Percentiles rank a stretch among this genome's conserved stretches.
phyloP scores from a whole-genome alignment of 2,888 invertebrate genomes.

The Carpatolechia fugitivella region DNA sequence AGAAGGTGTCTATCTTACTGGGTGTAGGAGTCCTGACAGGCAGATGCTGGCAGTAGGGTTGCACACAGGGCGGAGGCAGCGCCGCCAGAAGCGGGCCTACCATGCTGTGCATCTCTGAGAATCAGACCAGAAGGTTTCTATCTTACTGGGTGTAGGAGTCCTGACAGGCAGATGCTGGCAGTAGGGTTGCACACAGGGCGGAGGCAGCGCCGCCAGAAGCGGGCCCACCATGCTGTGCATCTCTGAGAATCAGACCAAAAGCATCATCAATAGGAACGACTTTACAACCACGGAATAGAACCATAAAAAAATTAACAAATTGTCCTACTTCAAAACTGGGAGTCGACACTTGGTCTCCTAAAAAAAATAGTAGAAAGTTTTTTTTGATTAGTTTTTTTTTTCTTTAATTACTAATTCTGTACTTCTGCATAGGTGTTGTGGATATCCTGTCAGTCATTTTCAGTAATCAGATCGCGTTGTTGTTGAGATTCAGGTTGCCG shows the following conservation, averaged over 20 bases:
- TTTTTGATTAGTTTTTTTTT: no score
- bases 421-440: no score
- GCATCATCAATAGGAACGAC: no score
- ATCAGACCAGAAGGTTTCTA: neutral
- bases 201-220: conserved; percentile 46
- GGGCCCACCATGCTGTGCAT: conserved; percentile 57
- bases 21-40: conserved; percentile 40
- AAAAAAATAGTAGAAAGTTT: no score
- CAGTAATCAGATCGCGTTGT: no score
- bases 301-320: no score
- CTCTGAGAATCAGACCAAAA: conserved; percentile 35
- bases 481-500: no score
- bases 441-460: no score
- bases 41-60: conserved; percentile 60
- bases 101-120: conserved; percentile 53
- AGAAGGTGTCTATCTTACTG: conserved; percentile 40
- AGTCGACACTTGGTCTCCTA: no score
- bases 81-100: conserved; percentile 53
- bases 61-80: conserved; percentile 51
- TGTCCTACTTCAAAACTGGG: no score
- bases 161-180: conserved; percentile 58
- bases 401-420: no score
- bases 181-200: conserved; percentile 56
- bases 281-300: no score
- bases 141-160: conserved; percentile 39